Conservation (phyloP, 1,140 invertebrate genomes). For the Amyelois transitella region DNA sequence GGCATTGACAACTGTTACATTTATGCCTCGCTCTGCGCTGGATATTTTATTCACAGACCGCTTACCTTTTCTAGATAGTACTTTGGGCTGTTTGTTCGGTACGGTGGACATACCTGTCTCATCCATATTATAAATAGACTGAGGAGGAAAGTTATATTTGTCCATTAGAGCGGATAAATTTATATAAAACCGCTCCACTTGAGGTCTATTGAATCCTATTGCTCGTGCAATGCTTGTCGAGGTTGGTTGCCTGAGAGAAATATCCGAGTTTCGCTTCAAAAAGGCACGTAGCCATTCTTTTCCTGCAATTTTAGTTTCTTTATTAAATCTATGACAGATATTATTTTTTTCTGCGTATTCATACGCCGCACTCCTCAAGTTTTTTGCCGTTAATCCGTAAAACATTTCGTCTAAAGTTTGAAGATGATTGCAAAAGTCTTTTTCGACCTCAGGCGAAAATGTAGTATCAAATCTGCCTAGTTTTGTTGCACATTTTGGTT, state of each 20-base stretch:
- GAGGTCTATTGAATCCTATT: conserved; percentile 23
- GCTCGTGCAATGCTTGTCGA: background rate
- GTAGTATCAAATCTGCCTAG: background rate
- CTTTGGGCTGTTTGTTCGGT: conserved; percentile 32
- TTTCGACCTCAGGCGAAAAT: background rate
- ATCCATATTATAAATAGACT: conserved; percentile 43
- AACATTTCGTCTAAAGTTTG: background rate
- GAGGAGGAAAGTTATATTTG: conserved; percentile 19
- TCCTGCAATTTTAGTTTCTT: background rate
- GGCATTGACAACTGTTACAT: conserved; percentile 35
- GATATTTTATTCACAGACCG: conserved; percentile 32
- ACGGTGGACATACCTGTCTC: conserved; percentile 44
- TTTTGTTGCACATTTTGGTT: too few species aligned
- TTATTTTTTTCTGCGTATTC: background rate
- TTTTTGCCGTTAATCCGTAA: background rate
- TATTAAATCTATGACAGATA: background rate
- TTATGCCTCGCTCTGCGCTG: conserved; percentile 39
- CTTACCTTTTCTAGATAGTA: conserved; percentile 37
- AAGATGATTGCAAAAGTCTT: background rate
- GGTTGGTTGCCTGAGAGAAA: background rate
- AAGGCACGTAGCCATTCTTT: background rate
- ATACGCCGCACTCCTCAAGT: background rate
- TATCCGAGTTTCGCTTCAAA: background rate
- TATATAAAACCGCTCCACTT: conserved; percentile 15
- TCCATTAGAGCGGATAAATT: conserved; percentile 14